These are phyloP conservation scores for Danio albolineatus DNA, from an alignment of 2,797 vertebrate species.

Conservation along the genomic window DNA sequence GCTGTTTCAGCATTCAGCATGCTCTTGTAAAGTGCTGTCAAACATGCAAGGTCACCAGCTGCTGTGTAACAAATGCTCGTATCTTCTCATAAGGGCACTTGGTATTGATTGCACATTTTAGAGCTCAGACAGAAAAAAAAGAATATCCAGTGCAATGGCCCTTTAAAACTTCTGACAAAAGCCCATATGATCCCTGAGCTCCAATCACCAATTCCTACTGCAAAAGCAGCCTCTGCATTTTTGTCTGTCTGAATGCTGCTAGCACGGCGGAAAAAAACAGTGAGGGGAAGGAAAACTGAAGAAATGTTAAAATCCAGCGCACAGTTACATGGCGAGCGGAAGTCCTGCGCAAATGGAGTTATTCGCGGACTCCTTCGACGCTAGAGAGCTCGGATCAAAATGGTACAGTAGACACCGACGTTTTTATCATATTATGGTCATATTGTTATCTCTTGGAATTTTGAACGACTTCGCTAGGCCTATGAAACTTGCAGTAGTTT, in stretches of 20 bases:
- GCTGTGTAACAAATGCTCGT: background rate
- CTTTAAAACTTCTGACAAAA: constrained; percentile 89
- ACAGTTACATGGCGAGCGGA: constrained; percentile 84
- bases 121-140: background rate
- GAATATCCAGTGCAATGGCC: constrained; percentile 77
- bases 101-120: background rate
- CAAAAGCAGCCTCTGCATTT: constrained; percentile 85
- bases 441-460: constrained; percentile 77
- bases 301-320: constrained; percentile 79
- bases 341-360: constrained; percentile 80
- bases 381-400: constrained; percentile 87
- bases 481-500: constrained; percentile 75
- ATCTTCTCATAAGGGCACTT: background rate
- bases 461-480: constrained; percentile 74
- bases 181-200: constrained; percentile 89
- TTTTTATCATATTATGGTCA: constrained; percentile 70
- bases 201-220: constrained; percentile 87
- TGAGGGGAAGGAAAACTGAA: constrained; percentile 69
- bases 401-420: constrained; percentile 82
- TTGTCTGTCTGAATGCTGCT: constrained; percentile 81
- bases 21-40: background rate
- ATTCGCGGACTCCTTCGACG: constrained; percentile 83
- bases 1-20: background rate
- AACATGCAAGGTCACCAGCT: constrained; percentile 11
- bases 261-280: constrained; percentile 72